phyloP scores from a whole-genome alignment of 2,797 vertebrate species.

The Geotria australis region DNA sequence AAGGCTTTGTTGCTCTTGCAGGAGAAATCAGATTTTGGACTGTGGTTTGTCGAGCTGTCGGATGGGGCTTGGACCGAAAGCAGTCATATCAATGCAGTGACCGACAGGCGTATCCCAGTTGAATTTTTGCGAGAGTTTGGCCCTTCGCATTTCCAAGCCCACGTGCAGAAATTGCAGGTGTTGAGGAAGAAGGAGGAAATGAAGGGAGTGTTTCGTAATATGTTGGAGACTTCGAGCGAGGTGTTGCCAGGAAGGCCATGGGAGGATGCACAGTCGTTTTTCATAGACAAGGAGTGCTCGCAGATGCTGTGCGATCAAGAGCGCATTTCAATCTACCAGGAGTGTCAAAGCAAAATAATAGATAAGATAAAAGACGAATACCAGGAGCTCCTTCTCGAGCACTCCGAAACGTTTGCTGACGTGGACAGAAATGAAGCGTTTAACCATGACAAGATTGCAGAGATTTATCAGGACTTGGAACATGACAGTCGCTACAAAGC shows the following conservation, averaged over 20 bases:
- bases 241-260: constrained; percentile 78
- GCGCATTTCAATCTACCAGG: constrained; percentile 67
- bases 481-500: constrained; percentile 92
- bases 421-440: constrained; percentile 91
- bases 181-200: constrained; percentile 81
- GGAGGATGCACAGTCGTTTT: constrained; percentile 95
- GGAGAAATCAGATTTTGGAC: constrained; percentile 55
- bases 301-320: constrained; percentile 82
- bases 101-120: constrained; percentile 77
- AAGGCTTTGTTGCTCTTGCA: constrained; percentile 65
- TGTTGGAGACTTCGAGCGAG: constrained; percentile 70
- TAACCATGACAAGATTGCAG: constrained; percentile 91
- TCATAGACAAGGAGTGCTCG: constrained; percentile 83
- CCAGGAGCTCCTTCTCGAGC: constrained; percentile 99
- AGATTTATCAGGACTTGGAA: constrained; percentile 77
- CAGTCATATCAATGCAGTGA: constrained; percentile 69
- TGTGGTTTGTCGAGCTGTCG: constrained; percentile 71
- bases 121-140: constrained; percentile 59
- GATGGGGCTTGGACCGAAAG: constrained; percentile 85
- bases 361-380: constrained; percentile 99
- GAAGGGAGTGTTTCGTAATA: constrained; percentile 95
- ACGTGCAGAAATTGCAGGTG: constrained; percentile 67
- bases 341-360: constrained; percentile 90
- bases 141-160: constrained; percentile 67
- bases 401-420: constrained; percentile 93